Percentiles rank a stretch among this genome's conserved stretches.
Evolutionary conservation across 2,797 vertebrate genomes (phyloP).

Genomic region (Coregonus sp.): DNA sequence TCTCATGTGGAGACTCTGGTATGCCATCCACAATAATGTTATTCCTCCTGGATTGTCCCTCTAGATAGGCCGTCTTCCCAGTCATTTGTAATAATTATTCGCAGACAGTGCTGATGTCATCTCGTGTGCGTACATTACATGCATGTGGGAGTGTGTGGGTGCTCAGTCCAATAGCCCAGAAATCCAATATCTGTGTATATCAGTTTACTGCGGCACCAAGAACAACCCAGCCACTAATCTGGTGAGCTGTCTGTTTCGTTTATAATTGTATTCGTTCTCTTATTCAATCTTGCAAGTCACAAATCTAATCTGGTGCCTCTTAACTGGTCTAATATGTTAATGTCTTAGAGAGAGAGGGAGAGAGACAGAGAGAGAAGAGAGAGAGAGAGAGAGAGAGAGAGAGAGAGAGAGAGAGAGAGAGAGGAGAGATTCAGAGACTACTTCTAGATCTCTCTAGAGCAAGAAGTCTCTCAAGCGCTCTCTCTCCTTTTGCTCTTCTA

Average conservation of each 20-base stretch:
- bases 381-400: too few relatives aligned
- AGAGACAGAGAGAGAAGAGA: neutral
- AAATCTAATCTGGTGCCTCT: constrained; percentile 80
- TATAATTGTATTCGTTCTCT: constrained; percentile 78
- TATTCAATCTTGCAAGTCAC: constrained; percentile 80
- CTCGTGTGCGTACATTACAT: neutral
- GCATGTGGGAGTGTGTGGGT: neutral
- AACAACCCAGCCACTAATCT: constrained; percentile 19
- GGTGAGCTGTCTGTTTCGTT: constrained; percentile 70
- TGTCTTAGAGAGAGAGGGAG: constrained; percentile 3
- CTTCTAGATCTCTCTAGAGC: too few relatives aligned
- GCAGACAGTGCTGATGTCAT: too few relatives aligned
- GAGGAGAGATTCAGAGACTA: too few relatives aligned
- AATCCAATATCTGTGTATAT: constrained; percentile 3
- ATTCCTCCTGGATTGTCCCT: too few relatives aligned
- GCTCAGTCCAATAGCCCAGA: neutral
- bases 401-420: too few relatives aligned
- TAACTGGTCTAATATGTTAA: constrained; percentile 75
- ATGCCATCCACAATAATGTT: too few relatives aligned
- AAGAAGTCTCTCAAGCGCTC: too few relatives aligned
- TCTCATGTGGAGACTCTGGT: too few relatives aligned
- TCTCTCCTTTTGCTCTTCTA: too few relatives aligned
- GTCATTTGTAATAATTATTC: too few relatives aligned
- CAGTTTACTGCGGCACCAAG: constrained; percentile 33
- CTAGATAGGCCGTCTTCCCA: too few relatives aligned